Base-by-base conservation (phyloP, 2,888 invertebrate genomes). In the Anodontia alba region DNA sequence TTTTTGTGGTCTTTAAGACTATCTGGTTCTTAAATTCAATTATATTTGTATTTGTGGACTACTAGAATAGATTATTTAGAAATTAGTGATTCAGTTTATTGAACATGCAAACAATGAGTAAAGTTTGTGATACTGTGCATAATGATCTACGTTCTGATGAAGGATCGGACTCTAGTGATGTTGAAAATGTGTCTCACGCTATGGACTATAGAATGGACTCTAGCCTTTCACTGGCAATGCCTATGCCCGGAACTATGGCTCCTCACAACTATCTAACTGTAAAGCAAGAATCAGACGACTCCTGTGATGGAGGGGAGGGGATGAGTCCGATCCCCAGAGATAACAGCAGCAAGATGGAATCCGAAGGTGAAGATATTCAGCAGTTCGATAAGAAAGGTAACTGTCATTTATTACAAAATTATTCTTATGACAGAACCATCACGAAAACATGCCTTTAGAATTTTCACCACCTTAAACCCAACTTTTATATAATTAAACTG, bases 131-230 rank as follows among this genome's bases (percentile, higher is more conserved):
- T 62, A 29, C 62, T 31, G 62, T 33, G 31, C 62, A 31, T 20
- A 20, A 20, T 62, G 33, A 62, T 33, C 29, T 33, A 33, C 62
- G 62, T 33, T 20, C 62, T 15, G 62, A 62, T 62, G 62, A 62
- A 75, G 76, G 79, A 31, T 86, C 86, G 3, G 86, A 86, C 73
- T 57, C 69, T 29, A 83, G 86, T 43, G 86, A 86, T 68, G 68
- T 71, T 17, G 86, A 86, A 46, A 62, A 62, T 33, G 73, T 81
- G 0, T 86, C 86, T 10, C 72, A 81, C 20, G 73, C 81, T 12
- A 74, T 75, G 38, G 86, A 86, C 67, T 86, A 86, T 33, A 81
- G 86, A 74, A 57, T 78, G 43, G 83, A 78, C 54, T 57, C 79
- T 2, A 79, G 82, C 43, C 57, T 86, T n/a, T 83, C 86, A 17